phyloP scores from a whole-genome alignment of 2,797 vertebrate genomes.

The Aplochiton taeniatus region DNA sequence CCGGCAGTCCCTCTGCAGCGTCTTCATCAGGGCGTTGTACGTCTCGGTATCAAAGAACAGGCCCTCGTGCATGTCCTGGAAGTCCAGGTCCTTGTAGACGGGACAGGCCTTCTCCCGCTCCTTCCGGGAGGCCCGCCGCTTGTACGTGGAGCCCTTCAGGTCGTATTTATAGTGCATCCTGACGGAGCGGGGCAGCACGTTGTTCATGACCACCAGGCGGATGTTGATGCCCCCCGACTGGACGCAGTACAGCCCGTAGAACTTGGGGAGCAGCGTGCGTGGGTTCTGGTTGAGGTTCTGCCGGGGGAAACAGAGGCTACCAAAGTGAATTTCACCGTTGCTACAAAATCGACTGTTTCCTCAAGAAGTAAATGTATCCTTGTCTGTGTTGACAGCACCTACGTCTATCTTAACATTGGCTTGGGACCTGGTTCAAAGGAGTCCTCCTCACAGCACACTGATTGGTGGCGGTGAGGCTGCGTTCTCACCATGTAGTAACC shows the following conservation, averaged over 20 bases:
- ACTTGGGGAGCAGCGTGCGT: slow-evolving; percentile 94
- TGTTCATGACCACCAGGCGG: slow-evolving; percentile 97
- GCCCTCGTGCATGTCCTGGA: slow-evolving; percentile 93
- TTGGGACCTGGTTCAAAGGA: no score
- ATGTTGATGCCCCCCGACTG: slow-evolving; percentile 97
- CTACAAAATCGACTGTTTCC: no score
- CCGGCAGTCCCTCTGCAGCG: slow-evolving; percentile 93
- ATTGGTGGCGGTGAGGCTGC: background rate
- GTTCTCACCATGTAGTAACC: slow-evolving; percentile 96
- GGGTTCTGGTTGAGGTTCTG: slow-evolving; percentile 99
- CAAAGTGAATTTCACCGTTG: background rate
- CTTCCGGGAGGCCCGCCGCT: slow-evolving; percentile 91
- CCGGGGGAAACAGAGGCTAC: background rate
- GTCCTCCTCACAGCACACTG: no score
- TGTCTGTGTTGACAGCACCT: no score
- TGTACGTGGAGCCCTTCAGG: slow-evolving; percentile 96
- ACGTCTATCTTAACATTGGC: no score
- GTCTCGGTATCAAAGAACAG: slow-evolving; percentile 94
- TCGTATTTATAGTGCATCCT: slow-evolving; percentile 97
- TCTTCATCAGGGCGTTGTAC: slow-evolving; percentile 94
- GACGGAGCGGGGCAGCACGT: slow-evolving; percentile 89
- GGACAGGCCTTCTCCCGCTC: slow-evolving; percentile 91
- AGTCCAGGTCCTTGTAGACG: slow-evolving; percentile 96
- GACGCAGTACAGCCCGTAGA: slow-evolving; percentile 96
- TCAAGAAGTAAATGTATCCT: no score